Percentiles rank a stretch among this genome's conserved stretches.
Conservation (phyloP, 2,888 invertebrate species). For the Oscheius myriophilus region DNA sequence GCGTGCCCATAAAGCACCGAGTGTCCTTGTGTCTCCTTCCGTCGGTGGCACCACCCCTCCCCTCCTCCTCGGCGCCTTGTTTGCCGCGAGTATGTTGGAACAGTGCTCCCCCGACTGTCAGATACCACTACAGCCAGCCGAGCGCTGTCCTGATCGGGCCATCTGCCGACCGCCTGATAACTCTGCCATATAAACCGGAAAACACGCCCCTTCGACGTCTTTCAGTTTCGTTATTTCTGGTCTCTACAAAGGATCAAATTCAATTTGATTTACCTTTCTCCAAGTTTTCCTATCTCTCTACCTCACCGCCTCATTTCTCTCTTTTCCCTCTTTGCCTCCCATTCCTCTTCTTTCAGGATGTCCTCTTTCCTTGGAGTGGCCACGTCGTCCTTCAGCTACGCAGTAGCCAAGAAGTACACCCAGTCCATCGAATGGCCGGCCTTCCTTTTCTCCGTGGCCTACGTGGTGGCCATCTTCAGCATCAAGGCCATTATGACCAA, state of each 20-base stretch:
- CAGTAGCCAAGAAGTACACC: conserved; percentile 51
- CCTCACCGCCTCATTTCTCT: neutral
- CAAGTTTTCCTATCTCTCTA: no score
- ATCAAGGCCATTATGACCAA: conserved; percentile 64
- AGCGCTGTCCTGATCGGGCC: conserved; percentile 7
- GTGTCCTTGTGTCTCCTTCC: no score
- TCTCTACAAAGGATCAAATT: neutral
- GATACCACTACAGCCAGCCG: no score
- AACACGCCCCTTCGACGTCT: neutral
- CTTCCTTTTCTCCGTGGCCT: conserved; percentile 61
- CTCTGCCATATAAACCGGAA: conserved; percentile 20
- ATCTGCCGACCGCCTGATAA: conserved; percentile 29
- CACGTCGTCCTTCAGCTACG: conserved; percentile 52
- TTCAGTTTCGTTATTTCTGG: neutral
- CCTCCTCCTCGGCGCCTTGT: no score
- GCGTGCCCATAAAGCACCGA: no score
- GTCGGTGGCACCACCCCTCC: no score
- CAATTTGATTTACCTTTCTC: no score
- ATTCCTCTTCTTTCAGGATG: conserved; percentile 6
- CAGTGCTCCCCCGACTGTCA: no score
- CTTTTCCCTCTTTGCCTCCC: neutral
- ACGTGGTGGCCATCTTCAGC: conserved; percentile 65
- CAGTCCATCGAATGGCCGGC: conserved; percentile 41
- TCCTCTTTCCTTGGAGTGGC: conserved; percentile 45
- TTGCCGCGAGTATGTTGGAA: no score